Evolutionary conservation across 1,140 invertebrate genomes (phyloP).

Genomic region (Drosophila busckii): DNA sequence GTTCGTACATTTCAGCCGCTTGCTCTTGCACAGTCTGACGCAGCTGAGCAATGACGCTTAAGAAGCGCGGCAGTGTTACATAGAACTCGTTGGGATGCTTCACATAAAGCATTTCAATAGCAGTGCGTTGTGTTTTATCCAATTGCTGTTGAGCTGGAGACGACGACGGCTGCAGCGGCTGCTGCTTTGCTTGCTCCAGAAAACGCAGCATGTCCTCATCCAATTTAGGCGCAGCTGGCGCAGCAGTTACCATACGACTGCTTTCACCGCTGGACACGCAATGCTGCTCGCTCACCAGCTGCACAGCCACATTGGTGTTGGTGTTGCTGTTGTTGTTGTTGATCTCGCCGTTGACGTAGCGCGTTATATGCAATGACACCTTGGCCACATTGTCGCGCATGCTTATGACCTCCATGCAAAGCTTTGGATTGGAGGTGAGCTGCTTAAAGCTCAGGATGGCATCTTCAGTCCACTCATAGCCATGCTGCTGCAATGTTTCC

Average conservation of each 20-base stretch:
- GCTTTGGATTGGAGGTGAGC: conserved; percentile 50
- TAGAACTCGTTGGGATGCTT: conserved; percentile 62
- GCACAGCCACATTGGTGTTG: conserved; percentile 39
- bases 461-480: conserved; percentile 47
- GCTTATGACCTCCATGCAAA: conserved; percentile 36
- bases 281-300: conserved; percentile 41
- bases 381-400: conserved; percentile 1
- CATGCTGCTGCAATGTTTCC: conserved; percentile 44
- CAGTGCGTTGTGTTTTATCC: conserved; percentile 2
- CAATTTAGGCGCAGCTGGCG: neutral
- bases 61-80: conserved; percentile 39
- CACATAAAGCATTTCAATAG: conserved; percentile 24
- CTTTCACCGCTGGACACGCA: conserved; percentile 47
- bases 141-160: too few species aligned
- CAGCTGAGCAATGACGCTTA: conserved; percentile 7
- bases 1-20: neutral
- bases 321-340: too few species aligned
- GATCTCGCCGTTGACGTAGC: conserved; percentile 17
- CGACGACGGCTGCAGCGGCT: neutral
- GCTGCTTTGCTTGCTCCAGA: conserved; percentile 11
- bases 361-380: conserved; percentile 41
- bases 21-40: conserved; percentile 13
- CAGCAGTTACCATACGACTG: conserved; percentile 1
- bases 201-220: conserved; percentile 21
- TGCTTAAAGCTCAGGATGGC: conserved; percentile 43